Evolutionary conservation across 2,113 vertebrate genomes (phyloP).

Genomic region (Osmerus mordax): DNA sequence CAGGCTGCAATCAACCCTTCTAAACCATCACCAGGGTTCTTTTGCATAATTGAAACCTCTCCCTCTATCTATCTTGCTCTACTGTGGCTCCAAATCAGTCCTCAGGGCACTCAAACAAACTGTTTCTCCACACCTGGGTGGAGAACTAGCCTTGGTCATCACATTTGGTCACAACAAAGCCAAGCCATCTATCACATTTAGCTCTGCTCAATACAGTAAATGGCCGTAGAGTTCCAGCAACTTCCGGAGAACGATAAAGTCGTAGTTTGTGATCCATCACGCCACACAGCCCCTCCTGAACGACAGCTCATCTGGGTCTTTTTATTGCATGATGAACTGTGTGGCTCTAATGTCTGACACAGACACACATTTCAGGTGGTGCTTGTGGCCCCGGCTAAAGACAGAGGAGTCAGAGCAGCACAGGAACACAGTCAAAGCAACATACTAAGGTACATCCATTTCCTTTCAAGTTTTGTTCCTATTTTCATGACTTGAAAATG

Average conservation of each 20-base stretch:
- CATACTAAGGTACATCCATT: too few relatives aligned
- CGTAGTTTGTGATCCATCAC: slow-evolving; percentile 24
- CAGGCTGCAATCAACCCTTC: slow-evolving; percentile 10
- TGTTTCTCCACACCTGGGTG: slow-evolving; percentile 11
- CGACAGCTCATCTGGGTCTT: slow-evolving; percentile 20
- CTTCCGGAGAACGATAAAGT: slow-evolving; percentile 16
- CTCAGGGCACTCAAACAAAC: slow-evolving; percentile 17
- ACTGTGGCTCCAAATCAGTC: slow-evolving; percentile 2
- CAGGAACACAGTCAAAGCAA: too few relatives aligned
- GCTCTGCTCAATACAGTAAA: slow-evolving; percentile 34
- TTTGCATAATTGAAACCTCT: slow-evolving; percentile 45
- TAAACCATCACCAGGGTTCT: slow-evolving; percentile 33
- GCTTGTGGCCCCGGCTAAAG: too few relatives aligned
- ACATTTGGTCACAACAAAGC: slow-evolving; percentile 36
- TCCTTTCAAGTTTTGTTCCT: too few relatives aligned
- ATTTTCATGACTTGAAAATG: too few relatives aligned
- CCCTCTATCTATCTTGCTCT: slow-evolving; percentile 11
- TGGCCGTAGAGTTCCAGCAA: slow-evolving; percentile 35
- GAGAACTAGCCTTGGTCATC: slow-evolving; percentile 1
- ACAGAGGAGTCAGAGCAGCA: too few relatives aligned
- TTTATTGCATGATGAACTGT: slow-evolving; percentile 19
- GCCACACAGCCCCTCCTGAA: slow-evolving; percentile 11
- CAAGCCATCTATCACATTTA: slow-evolving; percentile 38
- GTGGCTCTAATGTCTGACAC: too few relatives aligned
- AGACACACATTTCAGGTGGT: too few relatives aligned